Evolutionary conservation across 2,888 invertebrate species (phyloP).

Genomic region (Oeneis ivallda): DNA sequence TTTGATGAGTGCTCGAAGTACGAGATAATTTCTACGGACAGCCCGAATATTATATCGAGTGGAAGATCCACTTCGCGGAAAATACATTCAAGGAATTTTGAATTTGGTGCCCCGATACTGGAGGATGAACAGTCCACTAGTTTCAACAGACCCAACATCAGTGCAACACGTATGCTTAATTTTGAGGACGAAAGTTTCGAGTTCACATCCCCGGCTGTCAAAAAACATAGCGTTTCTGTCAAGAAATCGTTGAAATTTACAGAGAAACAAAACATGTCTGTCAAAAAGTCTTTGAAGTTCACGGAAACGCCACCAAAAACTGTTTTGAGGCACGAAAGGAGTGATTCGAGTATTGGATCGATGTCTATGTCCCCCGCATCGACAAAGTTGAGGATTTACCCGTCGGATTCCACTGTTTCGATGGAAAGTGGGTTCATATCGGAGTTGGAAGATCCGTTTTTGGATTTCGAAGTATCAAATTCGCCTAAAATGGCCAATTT

Average conservation of each 20-base stretch:
- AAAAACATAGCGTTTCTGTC: constrained; percentile 53
- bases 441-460: constrained; percentile 68
- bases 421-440: constrained; percentile 77
- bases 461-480: constrained; percentile 64
- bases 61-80: constrained; percentile 62
- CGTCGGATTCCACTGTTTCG: constrained; percentile 65
- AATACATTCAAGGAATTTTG: constrained; percentile 62
- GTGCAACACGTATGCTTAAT: constrained; percentile 65
- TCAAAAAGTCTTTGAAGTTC: constrained; percentile 71
- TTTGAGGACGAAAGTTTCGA: constrained; percentile 72
- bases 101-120: constrained; percentile 71
- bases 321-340: constrained; percentile 54
- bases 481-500: constrained; percentile 72
- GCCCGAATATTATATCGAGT: constrained; percentile 71
- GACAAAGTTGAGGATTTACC: constrained; percentile 53
- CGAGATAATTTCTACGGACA: constrained; percentile 77
- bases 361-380: constrained; percentile 56
- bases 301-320: constrained; percentile 60
- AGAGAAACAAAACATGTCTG: constrained; percentile 52
- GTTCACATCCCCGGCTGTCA: constrained; percentile 66
- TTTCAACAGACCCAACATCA: constrained; percentile 59
- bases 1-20: constrained; percentile 74
- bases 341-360: constrained; percentile 65
- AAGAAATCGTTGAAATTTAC: constrained; percentile 55
- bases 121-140: constrained; percentile 70